A percentile compares a stretch with the other conserved stretches of the same genome.
Evolutionary conservation across 2,113 vertebrate species (phyloP).

Genomic region (Paraplagusia blochii): DNA sequence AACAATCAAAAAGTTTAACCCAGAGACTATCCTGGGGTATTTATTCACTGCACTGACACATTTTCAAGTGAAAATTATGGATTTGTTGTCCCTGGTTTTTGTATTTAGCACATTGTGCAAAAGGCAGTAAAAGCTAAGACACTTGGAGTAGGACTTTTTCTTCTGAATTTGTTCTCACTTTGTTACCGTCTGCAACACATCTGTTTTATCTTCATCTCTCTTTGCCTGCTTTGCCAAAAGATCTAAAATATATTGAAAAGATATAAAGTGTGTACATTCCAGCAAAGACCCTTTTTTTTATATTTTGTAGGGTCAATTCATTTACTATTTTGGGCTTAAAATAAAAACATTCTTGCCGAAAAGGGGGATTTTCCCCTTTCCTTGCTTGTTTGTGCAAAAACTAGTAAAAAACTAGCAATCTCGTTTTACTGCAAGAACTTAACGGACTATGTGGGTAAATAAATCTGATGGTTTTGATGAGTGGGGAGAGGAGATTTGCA

Average conservation of each 20-base stretch:
- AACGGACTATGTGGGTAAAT: constrained; percentile 41
- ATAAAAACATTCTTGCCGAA: constrained; percentile 22
- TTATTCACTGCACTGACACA: too few species aligned
- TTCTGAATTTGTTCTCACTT: constrained; percentile 12
- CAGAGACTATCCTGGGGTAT: too few species aligned
- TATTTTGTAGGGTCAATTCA: constrained; percentile 9
- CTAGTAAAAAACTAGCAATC: constrained; percentile 37
- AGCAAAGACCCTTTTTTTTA: constrained; percentile 5
- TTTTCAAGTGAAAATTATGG: too few species aligned
- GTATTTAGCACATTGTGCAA: too few species aligned
- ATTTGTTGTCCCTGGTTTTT: too few species aligned
- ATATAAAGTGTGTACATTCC: constrained; percentile 6
- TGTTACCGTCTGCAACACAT: constrained; percentile 33
- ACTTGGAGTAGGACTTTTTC: constrained; percentile 3
- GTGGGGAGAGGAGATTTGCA: constrained; percentile 32
- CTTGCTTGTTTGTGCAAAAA: constrained; percentile 34
- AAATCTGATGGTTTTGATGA: constrained; percentile 54
- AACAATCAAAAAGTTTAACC: too few species aligned
- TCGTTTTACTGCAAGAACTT: constrained; percentile 42
- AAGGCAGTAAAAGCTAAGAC: too few species aligned
- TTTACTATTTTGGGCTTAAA: constrained; percentile 24
- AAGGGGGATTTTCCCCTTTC: constrained; percentile 22
- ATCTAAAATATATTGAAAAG: constrained; percentile 27
- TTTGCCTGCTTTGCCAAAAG: constrained; percentile 20
- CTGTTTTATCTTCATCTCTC: constrained; percentile 22